Percentiles rank a stretch among this genome's conserved stretches.
Evolutionary conservation across 2,113 vertebrate species (phyloP).

Genomic region (Prunella himalayana): DNA sequence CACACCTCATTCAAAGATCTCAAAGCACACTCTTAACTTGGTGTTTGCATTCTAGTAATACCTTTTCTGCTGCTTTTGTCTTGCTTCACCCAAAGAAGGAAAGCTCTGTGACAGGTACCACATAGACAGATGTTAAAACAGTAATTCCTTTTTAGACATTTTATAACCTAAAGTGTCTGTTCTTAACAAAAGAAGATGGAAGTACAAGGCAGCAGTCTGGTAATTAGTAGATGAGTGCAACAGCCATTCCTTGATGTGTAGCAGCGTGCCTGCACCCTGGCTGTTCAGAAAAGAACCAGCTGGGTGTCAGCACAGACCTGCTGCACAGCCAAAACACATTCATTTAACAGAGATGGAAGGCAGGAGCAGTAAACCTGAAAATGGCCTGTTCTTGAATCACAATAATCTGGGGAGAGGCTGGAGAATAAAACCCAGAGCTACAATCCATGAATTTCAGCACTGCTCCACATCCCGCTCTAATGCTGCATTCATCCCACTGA

Average conservation of each 20-base stretch:
- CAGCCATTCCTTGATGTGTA: neutral
- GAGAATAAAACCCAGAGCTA: neutral
- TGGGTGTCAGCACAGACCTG: neutral
- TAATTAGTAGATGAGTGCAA: neutral
- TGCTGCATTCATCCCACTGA: neutral
- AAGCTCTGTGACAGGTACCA: neutral
- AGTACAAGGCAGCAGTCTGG: neutral
- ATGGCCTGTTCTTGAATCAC: neutral
- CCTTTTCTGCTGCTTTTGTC: neutral
- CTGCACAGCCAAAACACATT: neutral
- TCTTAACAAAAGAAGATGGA: neutral
- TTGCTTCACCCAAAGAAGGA: neutral
- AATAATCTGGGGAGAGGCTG: neutral
- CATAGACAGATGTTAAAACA: neutral
- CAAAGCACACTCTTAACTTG: neutral
- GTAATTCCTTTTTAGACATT: neutral
- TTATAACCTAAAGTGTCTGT: neutral
- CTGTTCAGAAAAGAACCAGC: neutral
- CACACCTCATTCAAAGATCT: neutral
- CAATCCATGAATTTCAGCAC: neutral
- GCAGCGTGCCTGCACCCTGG: neutral
- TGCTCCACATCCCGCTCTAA: neutral
- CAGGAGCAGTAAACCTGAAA: neutral
- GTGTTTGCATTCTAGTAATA: neutral
- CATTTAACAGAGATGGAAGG: neutral